A percentile compares a stretch with the other conserved stretches of the same genome.
phyloP scores from a whole-genome alignment of 2,113 vertebrate genomes.

The Toxotes chatareus region DNA sequence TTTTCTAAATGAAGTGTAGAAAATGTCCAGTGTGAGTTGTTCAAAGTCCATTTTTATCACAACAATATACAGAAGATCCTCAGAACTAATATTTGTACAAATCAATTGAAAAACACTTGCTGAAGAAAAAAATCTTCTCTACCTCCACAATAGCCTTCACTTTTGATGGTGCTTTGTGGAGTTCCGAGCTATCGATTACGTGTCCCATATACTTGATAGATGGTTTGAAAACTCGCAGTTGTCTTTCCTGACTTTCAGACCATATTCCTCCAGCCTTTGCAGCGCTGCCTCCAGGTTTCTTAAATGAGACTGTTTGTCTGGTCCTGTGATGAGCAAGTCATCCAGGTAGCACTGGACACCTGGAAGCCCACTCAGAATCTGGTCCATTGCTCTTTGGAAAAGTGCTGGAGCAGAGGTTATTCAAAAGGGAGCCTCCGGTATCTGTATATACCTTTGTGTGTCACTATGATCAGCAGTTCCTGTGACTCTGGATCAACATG shows the following conservation, averaged over 20 bases:
- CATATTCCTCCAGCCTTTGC: neutral
- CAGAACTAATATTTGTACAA: too few relatives aligned
- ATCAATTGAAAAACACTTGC: too few relatives aligned
- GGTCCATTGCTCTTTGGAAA: too few relatives aligned
- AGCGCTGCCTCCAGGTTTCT: conserved; percentile 13
- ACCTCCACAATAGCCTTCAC: conserved; percentile 11
- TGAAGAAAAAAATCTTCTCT: too few relatives aligned
- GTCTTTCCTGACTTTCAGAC: neutral
- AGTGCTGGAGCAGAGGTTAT: conserved; percentile 16
- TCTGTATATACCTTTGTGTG: conserved; percentile 31
- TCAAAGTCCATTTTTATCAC: too few relatives aligned
- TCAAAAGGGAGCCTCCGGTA: neutral
- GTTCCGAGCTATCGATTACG: neutral
- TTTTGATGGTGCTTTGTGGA: conserved; percentile 34
- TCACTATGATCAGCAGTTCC: conserved; percentile 36
- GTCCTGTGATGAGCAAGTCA: conserved; percentile 14
- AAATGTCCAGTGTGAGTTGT: too few relatives aligned
- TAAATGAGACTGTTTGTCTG: neutral
- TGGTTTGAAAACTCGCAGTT: conserved; percentile 23
- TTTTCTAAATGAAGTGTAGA: too few relatives aligned
- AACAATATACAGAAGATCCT: too few relatives aligned
- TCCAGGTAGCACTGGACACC: too few relatives aligned
- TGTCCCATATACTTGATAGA: conserved; percentile 9
- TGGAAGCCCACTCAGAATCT: too few relatives aligned
- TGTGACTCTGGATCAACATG: too few relatives aligned